Conservation (phyloP, 2,888 invertebrate genomes). For the Megalurothrips usitatus region DNA sequence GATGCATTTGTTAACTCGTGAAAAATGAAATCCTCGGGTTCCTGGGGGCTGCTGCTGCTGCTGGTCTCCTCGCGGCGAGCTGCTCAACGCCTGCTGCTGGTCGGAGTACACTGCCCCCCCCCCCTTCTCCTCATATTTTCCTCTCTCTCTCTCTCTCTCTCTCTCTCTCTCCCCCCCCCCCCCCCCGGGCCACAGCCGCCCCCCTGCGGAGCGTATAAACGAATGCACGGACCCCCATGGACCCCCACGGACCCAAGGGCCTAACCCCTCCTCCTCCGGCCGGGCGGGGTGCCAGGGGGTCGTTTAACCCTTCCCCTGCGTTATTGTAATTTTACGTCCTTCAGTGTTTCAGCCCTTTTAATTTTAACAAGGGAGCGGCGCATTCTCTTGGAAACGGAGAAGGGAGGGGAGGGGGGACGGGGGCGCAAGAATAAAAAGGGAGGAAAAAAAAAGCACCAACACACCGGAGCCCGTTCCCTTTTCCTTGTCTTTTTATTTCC, state of each 20-base stretch:
- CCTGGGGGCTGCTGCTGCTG: background rate
- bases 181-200: background rate
- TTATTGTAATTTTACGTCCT: slow-evolving; percentile 19
- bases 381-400: background rate
- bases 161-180: background rate
- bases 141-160: background rate
- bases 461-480: background rate
- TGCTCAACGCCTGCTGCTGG: background rate
- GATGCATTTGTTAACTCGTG: slow-evolving; percentile 9
- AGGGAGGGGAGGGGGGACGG: background rate
- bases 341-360: slow-evolving; percentile 20
- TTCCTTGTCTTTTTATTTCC: background rate
- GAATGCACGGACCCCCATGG: background rate
- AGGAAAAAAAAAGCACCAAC: background rate
- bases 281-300: slow-evolving; percentile 7
- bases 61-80: background rate
- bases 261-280: background rate
- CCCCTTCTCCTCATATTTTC: background rate
- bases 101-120: background rate
- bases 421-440: background rate
- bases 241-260: background rate
- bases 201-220: background rate
- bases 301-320: slow-evolving; percentile 16
- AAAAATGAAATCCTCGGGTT: slow-evolving; percentile 16
- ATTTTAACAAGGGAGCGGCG: background rate